Conservation (phyloP, 2,113 vertebrate species). For the Coregonus clupeaformis region DNA sequence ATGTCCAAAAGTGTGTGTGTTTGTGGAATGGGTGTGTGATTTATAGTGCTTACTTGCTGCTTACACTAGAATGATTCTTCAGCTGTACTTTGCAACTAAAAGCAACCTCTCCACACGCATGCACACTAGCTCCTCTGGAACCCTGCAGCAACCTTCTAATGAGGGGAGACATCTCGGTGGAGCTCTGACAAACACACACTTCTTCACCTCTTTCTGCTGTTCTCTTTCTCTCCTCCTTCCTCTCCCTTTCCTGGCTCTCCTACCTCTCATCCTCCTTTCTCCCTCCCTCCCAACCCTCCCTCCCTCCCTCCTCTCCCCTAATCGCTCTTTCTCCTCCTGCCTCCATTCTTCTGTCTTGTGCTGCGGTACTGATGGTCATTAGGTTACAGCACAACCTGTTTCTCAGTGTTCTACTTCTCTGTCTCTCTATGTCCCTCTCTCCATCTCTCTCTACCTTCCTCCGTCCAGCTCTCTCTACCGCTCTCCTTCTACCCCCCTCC, state of each 20-base stretch:
- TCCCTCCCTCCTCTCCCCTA: background rate
- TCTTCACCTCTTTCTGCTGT: constrained; percentile 3
- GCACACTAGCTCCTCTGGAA: background rate
- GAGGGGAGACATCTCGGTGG: constrained; percentile 20
- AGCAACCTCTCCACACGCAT: background rate
- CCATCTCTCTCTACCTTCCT: constrained; percentile 6
- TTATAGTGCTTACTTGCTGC: constrained; percentile 5
- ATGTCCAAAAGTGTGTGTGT: background rate
- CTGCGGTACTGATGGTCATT: background rate
- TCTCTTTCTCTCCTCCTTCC: no score
- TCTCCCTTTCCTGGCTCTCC: background rate
- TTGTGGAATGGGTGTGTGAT: constrained; percentile 1
- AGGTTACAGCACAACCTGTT: constrained; percentile 19
- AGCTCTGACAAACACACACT: constrained; percentile 25
- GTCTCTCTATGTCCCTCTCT: background rate
- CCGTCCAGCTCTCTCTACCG: background rate
- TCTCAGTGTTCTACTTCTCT: background rate
- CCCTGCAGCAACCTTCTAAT: constrained; percentile 30
- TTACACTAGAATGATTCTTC: constrained; percentile 12
- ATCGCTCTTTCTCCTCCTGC: no score
- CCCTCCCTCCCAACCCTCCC: background rate
- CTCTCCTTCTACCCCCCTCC: background rate
- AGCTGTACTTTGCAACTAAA: background rate
- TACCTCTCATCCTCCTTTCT: background rate
- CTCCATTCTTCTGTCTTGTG: background rate